Conservation (phyloP, 64 coral and sea anemone species). For the Montipora cactus region DNA sequence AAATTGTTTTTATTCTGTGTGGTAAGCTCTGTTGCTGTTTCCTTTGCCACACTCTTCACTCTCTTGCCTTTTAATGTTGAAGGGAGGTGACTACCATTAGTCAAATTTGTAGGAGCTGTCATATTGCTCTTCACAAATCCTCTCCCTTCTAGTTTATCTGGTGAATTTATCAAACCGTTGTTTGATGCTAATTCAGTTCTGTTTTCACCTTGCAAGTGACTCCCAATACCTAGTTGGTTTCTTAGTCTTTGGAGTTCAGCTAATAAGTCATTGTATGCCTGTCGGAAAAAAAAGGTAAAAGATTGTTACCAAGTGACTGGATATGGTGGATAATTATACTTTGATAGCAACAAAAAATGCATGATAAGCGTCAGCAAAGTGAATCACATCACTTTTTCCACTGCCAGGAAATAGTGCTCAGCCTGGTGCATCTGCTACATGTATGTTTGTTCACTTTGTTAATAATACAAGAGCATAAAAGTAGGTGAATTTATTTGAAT, state of each 20-base stretch:
- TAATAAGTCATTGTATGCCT: conserved; percentile 39
- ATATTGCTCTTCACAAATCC: neutral
- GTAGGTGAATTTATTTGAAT: too few species aligned
- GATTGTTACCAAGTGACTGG: neutral
- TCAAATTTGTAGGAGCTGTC: neutral
- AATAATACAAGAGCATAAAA: too few species aligned
- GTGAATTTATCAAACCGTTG: neutral
- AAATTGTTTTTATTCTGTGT: neutral
- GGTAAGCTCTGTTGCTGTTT: neutral
- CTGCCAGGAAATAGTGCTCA: too few species aligned
- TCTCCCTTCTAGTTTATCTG: neutral
- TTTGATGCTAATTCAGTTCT: neutral
- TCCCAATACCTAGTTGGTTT: neutral
- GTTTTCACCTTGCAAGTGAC: neutral
- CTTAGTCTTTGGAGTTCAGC: conserved; percentile 30
- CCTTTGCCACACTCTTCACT: neutral
- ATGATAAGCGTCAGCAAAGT: too few species aligned
- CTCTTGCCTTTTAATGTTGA: neutral
- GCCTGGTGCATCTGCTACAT: too few species aligned
- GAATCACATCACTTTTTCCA: too few species aligned
- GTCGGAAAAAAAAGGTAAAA: neutral
- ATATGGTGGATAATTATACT: too few species aligned
- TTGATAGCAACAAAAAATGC: too few species aligned
- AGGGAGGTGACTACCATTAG: neutral
- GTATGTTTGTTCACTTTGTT: too few species aligned